Evolutionary conservation across 2,797 vertebrate species (phyloP).

Genomic region (Spondyliosoma cantharus): DNA sequence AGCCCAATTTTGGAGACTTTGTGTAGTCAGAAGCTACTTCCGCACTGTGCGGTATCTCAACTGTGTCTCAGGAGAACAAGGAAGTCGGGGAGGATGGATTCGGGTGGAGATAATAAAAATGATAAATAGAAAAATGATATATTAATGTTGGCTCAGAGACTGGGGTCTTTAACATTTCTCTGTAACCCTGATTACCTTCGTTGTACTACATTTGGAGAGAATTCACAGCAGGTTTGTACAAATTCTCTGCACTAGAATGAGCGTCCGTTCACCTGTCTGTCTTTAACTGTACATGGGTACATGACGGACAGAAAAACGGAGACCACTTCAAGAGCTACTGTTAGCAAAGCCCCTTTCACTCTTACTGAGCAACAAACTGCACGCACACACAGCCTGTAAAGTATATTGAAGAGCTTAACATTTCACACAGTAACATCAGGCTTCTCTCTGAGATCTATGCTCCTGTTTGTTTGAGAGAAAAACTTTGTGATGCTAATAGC

Average conservation of each 20-base stretch:
- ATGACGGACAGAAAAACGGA: constrained; percentile 60
- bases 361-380: constrained; percentile 62
- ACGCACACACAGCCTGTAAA: constrained; percentile 54
- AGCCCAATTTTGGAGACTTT: constrained; percentile 48
- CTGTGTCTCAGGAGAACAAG: constrained; percentile 73
- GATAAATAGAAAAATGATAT: constrained; percentile 40
- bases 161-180: constrained; percentile 61
- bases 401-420: constrained; percentile 76
- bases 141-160: constrained; percentile 53
- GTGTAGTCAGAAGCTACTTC: constrained; percentile 47
- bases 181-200: constrained; percentile 70
- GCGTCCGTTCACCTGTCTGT: constrained; percentile 58
- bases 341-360: constrained; percentile 52
- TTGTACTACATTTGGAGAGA: constrained; percentile 75
- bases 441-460: constrained; percentile 68
- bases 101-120: constrained; percentile 40
- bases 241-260: constrained; percentile 72
- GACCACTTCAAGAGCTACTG: constrained; percentile 54
- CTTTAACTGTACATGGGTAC: constrained; percentile 65
- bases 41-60: constrained; percentile 52
- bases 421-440: constrained; percentile 76
- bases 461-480: constrained; percentile 70
- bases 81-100: constrained; percentile 45
- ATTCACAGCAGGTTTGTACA: constrained; percentile 80
- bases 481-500: constrained; percentile 79